phyloP scores from a whole-genome alignment of 1,140 invertebrate species.

The Patella vulgata region DNA sequence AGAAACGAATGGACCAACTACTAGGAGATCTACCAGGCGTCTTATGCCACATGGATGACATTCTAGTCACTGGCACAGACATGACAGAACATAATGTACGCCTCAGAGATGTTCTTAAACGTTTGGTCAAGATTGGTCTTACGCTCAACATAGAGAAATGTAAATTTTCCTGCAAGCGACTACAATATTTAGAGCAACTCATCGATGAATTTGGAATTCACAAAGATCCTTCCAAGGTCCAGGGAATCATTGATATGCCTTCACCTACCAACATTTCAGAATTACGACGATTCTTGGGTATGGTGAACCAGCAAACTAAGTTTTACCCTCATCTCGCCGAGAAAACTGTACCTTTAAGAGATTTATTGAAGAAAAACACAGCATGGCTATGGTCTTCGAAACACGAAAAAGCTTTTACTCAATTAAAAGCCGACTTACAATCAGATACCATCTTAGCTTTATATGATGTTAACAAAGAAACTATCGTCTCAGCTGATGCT shows the following conservation, averaged over 20 bases:
- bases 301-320: constrained; percentile 20
- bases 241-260: constrained; percentile 36
- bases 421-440: constrained; percentile 18
- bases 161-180: constrained; percentile 30
- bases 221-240: constrained; percentile 56
- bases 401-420: constrained; percentile 16
- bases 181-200: constrained; percentile 59
- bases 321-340: constrained; percentile 20
- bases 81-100: constrained; percentile 34
- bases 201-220: constrained; percentile 55
- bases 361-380: constrained; percentile 21
- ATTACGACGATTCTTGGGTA: constrained; percentile 7
- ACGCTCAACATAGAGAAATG: constrained; percentile 60
- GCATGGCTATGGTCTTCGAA: constrained; percentile 21
- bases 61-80: constrained; percentile 32
- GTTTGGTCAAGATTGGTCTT: constrained; percentile 37
- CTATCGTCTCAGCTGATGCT: constrained; percentile 28
- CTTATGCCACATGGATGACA: constrained; percentile 38
- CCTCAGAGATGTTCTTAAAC: constrained; percentile 40
- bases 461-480: constrained; percentile 25
- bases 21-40: constrained; percentile 20
- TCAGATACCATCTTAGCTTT: constrained; percentile 21
- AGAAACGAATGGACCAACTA: constrained; percentile 23
- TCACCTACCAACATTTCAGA: constrained; percentile 41
- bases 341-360: constrained; percentile 14